Evolutionary conservation across 2,888 invertebrate genomes (phyloP), one percentile per base, ranked within the genome.

Genomic region (Cataglyphis albicans): DNA sequence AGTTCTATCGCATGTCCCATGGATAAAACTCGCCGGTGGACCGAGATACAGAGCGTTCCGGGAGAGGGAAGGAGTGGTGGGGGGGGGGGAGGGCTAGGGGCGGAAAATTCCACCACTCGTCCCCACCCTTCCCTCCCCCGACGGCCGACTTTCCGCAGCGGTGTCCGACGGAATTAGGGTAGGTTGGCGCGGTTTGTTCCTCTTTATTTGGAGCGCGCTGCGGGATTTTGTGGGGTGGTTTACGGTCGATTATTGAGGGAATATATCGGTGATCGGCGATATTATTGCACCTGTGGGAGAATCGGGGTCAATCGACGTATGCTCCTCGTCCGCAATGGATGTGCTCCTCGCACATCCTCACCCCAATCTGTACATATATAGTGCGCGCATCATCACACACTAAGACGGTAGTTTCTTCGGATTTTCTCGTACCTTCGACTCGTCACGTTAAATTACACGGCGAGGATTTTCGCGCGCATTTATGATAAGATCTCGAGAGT

Each of bases 221-320:
- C 57, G 75, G 80, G 75, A 84, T 84, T 81, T 87, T 63, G 78
- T 63, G 78, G 67, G 41, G 52, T 44, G 82, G 78, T 67, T 88
- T 75, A 76, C 64, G 73, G 82, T 83, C 86, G 88, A 84, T 88
- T 84, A 88, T 86, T 86, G 84, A 61, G 68, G 84, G 73, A 84
- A 84, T 83, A 83, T 86, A 83, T 88, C 76, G 84, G 73, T 15
- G 82, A 83, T 81, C 84, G 86, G 86, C 88, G 29, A 88, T 84
- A 88, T 84, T 84, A 88, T 84, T 59, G 88, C 64, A 84, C 84
- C 88, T 83, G 80, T 48, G 83, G 84, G 88, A 84, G 75, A 80
- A 25, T 32, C 78, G 48, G 65, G 86, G 75, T 76, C 81, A 82
- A 84, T 88, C 84, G 86, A 88, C 75, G 81, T 88, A 76, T 70